These are phyloP conservation scores for Phyllotis vaccarum DNA, from an alignment of 2,797 vertebrate genomes.

Conservation along the genomic window DNA sequence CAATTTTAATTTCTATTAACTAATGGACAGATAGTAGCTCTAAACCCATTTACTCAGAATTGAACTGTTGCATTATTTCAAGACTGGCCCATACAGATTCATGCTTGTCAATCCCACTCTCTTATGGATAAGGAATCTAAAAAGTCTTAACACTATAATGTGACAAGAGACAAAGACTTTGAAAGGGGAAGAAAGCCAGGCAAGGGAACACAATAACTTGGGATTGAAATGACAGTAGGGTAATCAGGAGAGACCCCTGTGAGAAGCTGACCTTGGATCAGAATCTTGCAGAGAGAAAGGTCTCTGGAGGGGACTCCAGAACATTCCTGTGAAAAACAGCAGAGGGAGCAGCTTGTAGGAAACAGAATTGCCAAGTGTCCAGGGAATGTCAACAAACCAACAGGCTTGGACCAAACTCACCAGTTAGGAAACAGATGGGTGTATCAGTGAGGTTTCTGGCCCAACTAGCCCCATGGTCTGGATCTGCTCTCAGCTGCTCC, in stretches of 20 bases:
- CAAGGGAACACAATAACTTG: neutral
- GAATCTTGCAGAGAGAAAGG: neutral
- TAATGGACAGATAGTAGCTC: neutral
- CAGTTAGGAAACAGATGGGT: neutral
- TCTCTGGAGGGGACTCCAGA: no score
- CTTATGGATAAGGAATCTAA: neutral
- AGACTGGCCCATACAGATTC: neutral
- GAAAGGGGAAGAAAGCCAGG: neutral
- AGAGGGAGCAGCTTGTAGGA: neutral
- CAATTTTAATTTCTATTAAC: neutral
- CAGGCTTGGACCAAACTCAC: neutral
- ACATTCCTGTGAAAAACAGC: neutral
- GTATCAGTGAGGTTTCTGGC: no score
- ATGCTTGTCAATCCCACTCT: neutral
- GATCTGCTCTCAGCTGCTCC: no score
- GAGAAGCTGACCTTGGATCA: neutral
- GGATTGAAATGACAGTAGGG: fast-evolving
- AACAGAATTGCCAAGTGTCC: neutral
- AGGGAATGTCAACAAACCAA: neutral
- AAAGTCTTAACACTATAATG: neutral
- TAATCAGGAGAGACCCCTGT: fast-evolving
- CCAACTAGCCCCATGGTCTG: no score
- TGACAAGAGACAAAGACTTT: no score
- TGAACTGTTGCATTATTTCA: neutral
- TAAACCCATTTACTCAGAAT: neutral